Evolutionary conservation across 2,888 invertebrate species (phyloP).

Genomic region (Melinaea marsaeus): DNA sequence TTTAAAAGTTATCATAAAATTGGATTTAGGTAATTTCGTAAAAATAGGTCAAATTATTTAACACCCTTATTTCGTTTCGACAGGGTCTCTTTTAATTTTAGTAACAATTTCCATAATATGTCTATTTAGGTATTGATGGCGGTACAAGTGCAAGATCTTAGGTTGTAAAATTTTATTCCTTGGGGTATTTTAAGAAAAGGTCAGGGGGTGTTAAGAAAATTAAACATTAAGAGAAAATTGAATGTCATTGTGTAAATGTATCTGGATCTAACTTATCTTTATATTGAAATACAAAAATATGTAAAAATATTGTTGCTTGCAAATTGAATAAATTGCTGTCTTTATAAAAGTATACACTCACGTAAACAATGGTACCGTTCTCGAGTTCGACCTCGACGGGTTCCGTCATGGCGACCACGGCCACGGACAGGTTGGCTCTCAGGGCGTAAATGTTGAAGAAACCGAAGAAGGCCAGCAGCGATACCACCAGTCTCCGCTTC

Average conservation of each 20-base stretch:
- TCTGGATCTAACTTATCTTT: no score
- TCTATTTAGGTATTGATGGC: constrained; percentile 11
- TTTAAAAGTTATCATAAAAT: constrained; percentile 5
- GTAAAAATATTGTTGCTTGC: no score
- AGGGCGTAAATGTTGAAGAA: constrained; percentile 91
- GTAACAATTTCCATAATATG: background rate
- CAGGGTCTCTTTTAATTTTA: background rate
- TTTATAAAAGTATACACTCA: constrained; percentile 51
- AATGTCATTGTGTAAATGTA: background rate
- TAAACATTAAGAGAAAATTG: background rate
- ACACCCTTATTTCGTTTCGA: background rate
- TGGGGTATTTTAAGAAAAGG: constrained; percentile 18
- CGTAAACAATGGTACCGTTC: constrained; percentile 80
- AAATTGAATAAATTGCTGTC: background rate
- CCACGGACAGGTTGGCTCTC: constrained; percentile 93
- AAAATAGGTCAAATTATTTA: background rate
- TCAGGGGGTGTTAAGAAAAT: background rate
- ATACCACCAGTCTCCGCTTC: constrained; percentile 85
- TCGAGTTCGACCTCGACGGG: constrained; percentile 78
- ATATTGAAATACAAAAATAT: no score
- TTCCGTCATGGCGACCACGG: constrained; percentile 95
- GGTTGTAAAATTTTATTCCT: constrained; percentile 40
- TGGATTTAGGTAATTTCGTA: background rate
- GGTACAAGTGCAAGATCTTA: constrained; percentile 14
- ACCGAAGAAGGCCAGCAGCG: constrained; percentile 87